A percentile compares a stretch with the other conserved stretches of the same genome.
Evolutionary conservation across 2,888 invertebrate species (phyloP).

Genomic region (Caenorhabditis afra): DNA sequence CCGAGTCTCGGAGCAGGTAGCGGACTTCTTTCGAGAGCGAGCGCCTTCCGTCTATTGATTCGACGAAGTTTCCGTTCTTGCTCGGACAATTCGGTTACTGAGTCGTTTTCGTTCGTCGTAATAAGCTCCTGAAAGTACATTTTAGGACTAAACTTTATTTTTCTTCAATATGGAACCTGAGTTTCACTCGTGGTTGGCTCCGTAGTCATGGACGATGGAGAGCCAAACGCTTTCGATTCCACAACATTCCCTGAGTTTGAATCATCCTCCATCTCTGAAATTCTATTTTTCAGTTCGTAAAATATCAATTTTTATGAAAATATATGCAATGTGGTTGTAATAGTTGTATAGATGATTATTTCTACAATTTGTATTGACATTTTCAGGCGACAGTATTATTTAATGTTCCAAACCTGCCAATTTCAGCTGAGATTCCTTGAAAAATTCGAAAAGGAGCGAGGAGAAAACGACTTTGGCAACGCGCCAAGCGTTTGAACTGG

Average conservation of each 20-base stretch:
- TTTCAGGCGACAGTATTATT: too few species aligned
- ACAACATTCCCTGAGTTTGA: neutral
- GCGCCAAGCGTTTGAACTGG: slow-evolving; percentile 56
- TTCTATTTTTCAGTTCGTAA: neutral
- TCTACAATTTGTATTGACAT: too few species aligned
- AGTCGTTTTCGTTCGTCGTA: slow-evolving; percentile 16
- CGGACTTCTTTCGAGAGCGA: slow-evolving; percentile 27
- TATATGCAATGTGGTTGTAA: too few species aligned
- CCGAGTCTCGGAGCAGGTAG: slow-evolving; percentile 16
- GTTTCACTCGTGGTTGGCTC: slow-evolving; percentile 39
- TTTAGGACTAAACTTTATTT: neutral
- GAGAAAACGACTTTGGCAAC: slow-evolving; percentile 14
- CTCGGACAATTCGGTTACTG: slow-evolving; percentile 6
- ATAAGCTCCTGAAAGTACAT: slow-evolving; percentile 34
- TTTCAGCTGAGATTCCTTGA: too few species aligned
- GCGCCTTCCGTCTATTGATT: slow-evolving; percentile 34
- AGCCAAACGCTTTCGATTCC: slow-evolving; percentile 29
- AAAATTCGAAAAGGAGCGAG: too few species aligned
- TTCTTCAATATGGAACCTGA: slow-evolving; percentile 15
- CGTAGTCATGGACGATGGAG: slow-evolving; percentile 34
- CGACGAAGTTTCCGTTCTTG: slow-evolving; percentile 36
- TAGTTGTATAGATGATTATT: too few species aligned
- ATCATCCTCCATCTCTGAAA: slow-evolving; percentile 18
- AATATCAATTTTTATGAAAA: too few species aligned
- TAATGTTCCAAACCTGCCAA: too few species aligned